Conservation (phyloP, 2,797 vertebrate genomes). For the Tenualosa thibaudeaui region DNA sequence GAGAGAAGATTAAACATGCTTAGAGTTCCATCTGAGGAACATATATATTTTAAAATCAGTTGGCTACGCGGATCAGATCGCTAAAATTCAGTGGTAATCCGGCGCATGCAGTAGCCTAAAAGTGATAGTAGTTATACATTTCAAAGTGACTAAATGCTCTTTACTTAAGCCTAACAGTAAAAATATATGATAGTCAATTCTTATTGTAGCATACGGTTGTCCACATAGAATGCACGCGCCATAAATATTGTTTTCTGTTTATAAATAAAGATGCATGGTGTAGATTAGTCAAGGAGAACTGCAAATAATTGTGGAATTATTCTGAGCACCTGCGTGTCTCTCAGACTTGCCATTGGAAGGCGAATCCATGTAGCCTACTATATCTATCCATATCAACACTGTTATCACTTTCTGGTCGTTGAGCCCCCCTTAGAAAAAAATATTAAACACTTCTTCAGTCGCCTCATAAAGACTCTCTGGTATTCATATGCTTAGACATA, state of each 20-base stretch:
- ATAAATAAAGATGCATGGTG: background rate
- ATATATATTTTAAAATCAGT: no score
- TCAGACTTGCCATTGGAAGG: background rate
- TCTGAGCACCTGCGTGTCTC: background rate
- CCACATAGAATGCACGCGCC: background rate
- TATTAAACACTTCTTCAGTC: background rate
- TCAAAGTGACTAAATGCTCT: background rate
- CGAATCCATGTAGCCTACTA: no score
- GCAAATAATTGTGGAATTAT: background rate
- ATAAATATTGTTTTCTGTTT: background rate
- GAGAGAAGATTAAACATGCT: no score
- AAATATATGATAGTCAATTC: background rate
- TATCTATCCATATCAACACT: background rate
- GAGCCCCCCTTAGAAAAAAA: background rate
- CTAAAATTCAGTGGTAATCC: no score
- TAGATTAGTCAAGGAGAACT: background rate
- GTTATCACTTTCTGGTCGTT: background rate
- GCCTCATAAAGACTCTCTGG: no score
- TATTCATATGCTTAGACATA: no score
- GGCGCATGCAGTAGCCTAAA: no score
- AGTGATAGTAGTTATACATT: no score
- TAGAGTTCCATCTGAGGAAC: no score
- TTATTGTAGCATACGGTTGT: background rate
- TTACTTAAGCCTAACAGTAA: background rate
- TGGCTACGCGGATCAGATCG: no score